Evolutionary conservation across 2,888 invertebrate genomes (phyloP), one percentile per base, ranked within the genome.

Genomic region (Antitype chi): DNA sequence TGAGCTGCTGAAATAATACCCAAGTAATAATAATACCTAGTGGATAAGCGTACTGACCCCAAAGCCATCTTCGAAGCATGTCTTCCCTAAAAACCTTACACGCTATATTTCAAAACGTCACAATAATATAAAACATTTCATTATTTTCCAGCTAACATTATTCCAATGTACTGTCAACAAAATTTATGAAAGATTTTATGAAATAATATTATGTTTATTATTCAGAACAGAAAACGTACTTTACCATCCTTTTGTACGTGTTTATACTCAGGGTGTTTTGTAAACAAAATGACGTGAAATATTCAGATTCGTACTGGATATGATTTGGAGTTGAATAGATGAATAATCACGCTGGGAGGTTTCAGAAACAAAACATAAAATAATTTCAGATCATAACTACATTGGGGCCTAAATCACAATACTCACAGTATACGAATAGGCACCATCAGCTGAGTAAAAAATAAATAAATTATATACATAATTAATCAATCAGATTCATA

Each of bases 71-170:
- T 38, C 32, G 13, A 7, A 52, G 2, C 60, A 68, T 53, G 60
- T 73, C 76, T 60, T 59, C 43, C 70, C 66, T 77, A 76, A 85
- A 86, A 85, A 76, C 70, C 52, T 70, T 32, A 28, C 28, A 55
- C 47, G 49, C 55, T 49, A 80, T 78, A 74, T 80, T 74, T 85
- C 76, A 76, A 77, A 76, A 69, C 52, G 66, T 70, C 80, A 80
- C 77, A 77, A 62, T 76, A 67, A 78, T 47, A 68, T 69, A 69
- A 68, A 79, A 76, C n/a, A 85, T 74, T 76, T 75, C 66, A 59
- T 79, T 53, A 74, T 76, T 62, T 66, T 47, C 52, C 28, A 4
- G 70, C 70, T 76, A 74, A 78, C 63, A 80, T 82, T 77, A 78
- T 80, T 75, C 73, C 62, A 13, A 74, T 76, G 49, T 83, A 64